Base-by-base conservation (phyloP, 2,888 invertebrate species). In the Agriopis marginaria region DNA sequence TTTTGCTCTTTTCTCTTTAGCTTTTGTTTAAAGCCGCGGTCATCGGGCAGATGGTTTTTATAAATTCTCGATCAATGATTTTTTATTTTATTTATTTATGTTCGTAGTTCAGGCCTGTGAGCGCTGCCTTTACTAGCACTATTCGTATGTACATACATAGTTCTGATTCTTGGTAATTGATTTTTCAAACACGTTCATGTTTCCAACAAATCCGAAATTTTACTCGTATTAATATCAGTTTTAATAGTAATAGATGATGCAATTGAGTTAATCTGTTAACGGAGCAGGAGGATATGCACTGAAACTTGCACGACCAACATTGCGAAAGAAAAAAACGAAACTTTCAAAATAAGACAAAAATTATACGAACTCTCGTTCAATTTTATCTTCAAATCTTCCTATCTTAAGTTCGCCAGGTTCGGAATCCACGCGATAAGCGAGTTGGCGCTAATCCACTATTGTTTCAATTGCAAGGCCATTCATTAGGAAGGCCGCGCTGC, bases 391-490 rank as follows among this genome's bases (percentile, higher is more conserved):
- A 44, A 42, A 61, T 49, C 50, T 32, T 12, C 32, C 45, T 44
- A 63, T 55, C 54, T 63, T 45, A 54, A 55, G 61, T 61, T 39
- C 8, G 14, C 14, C 47, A 14, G 42, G 51, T 44, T 42, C 40
- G n/a, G 51, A 62, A 62, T 62, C 78, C 77, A 56, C 77, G 82
- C 82, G 88, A 86, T 88, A 86, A 87, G 85, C 82, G 83, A 82
- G 85, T 85, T 82, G 87, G 84, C 82, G 84, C 80, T 89, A 89
- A 89, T 89, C 86, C 88, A 87, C 87, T 87, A 88, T 88, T 89
- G 90, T 91, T 91, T 91, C 90, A 91, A 90, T 91, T 88, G 89
- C 89, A 84, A 84, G 87, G 82, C 90, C 85, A 89, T 91, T 91
- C 89, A 91, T 91, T 90, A 91, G 84, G 80, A 82, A 71, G 79